A percentile compares a stretch with the other conserved stretches of the same genome.
Conservation (phyloP, 2,888 invertebrate species). For the Penaeus monodon region DNA sequence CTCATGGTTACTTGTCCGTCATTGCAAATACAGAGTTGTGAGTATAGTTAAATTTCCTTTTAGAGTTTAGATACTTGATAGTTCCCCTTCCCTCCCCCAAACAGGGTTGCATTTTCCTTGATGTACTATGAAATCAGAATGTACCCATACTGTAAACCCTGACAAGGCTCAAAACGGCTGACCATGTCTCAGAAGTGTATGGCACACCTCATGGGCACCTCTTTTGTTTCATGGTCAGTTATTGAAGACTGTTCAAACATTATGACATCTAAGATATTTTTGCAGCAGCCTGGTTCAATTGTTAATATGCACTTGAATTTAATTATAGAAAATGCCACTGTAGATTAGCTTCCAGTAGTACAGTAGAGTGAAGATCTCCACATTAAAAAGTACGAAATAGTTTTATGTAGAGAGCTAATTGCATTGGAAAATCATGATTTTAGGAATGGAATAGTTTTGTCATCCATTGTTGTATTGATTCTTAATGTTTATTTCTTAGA, state of each 20-base stretch:
- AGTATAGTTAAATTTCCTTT: constrained; percentile 13
- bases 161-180: constrained; percentile 52
- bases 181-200: constrained; percentile 13
- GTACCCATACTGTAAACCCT: background rate
- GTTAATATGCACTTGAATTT: constrained; percentile 33
- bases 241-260: background rate
- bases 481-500: too few relatives aligned
- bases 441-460: too few relatives aligned
- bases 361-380: constrained; percentile 3
- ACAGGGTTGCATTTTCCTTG: too few relatives aligned
- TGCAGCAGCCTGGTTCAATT: constrained; percentile 23
- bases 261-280: constrained; percentile 8
- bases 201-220: constrained; percentile 7
- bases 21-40: constrained; percentile 13
- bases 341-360: constrained; percentile 12
- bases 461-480: too few relatives aligned
- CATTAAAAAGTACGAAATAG: constrained; percentile 4
- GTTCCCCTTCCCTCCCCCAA: too few relatives aligned
- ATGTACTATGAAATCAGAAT: constrained; percentile 3
- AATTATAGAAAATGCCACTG: constrained; percentile 1
- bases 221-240: constrained; percentile 1
- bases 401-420: too few relatives aligned
- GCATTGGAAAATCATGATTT: too few relatives aligned
- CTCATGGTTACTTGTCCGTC: constrained; percentile 3
- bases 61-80: constrained; percentile 3